Conservation (phyloP, 2,888 invertebrate species). For the Eupithecia inturbata region DNA sequence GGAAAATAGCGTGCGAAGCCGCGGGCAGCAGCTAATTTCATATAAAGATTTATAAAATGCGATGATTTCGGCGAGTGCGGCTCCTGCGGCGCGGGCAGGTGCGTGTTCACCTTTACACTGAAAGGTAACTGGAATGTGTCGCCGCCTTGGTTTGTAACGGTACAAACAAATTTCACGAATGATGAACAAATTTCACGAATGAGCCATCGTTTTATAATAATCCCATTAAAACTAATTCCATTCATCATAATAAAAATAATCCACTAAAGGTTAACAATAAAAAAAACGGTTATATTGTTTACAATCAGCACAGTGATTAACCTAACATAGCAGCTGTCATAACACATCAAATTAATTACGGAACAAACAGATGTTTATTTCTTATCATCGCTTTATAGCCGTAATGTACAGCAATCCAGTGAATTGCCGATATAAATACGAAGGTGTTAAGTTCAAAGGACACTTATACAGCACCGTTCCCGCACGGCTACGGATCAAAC, state of each 20-base stretch:
- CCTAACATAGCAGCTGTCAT: neutral
- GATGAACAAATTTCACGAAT: neutral
- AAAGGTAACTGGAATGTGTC: too few relatives aligned
- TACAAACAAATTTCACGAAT: too few relatives aligned
- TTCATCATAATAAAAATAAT: conserved; percentile 1
- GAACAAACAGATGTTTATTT: conserved; percentile 1
- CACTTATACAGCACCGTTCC: neutral
- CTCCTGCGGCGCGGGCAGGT: too few relatives aligned
- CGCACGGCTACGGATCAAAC: neutral
- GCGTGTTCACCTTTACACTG: too few relatives aligned
- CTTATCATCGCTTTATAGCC: neutral
- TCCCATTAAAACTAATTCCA: neutral
- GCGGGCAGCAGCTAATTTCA: too few relatives aligned
- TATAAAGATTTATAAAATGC: too few relatives aligned
- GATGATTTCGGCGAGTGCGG: too few relatives aligned
- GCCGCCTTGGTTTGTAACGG: too few relatives aligned
- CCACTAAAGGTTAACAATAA: neutral
- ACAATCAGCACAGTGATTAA: conserved; percentile 1
- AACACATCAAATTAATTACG: conserved; percentile 10
- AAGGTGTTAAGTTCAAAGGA: neutral
- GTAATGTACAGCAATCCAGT: neutral
- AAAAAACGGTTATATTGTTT: neutral
- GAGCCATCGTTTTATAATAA: neutral
- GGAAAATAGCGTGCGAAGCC: too few relatives aligned
- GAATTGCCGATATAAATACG: conserved; percentile 1